Conservation (phyloP, 2,113 vertebrate genomes). For the Anthoscopus minutus region DNA sequence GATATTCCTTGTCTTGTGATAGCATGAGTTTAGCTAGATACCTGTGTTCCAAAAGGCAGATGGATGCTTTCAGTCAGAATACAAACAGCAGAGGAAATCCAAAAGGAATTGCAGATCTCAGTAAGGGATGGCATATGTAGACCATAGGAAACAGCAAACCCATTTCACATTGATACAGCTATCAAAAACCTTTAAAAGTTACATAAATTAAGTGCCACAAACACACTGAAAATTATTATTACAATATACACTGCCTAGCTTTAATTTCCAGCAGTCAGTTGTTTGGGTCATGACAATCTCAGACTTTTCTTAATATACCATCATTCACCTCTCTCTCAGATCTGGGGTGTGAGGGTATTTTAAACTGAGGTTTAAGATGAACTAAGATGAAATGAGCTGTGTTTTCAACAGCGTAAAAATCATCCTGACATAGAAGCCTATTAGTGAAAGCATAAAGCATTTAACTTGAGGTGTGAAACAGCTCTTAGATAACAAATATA, state of each 20-base stretch:
- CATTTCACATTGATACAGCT: not conserved
- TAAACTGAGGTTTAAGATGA: not conserved
- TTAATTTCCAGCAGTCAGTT: not conserved
- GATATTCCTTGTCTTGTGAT: not conserved
- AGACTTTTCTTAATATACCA: not conserved
- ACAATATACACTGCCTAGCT: not conserved
- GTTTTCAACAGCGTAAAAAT: not conserved
- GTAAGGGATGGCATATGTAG: not conserved
- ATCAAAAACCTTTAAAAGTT: not conserved
- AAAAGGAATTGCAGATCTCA: not conserved
- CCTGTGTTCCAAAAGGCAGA: not conserved
- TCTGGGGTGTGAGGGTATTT: not conserved
- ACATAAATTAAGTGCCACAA: not conserved
- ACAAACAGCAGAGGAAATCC: not conserved
- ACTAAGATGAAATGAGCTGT: not conserved
- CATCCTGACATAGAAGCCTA: not conserved
- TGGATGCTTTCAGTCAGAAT: not conserved
- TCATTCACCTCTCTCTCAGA: not conserved
- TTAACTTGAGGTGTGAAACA: not conserved
- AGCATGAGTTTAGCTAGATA: rapidly evolving
- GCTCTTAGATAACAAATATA: not conserved
- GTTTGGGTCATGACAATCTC: not conserved
- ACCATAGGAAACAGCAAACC: not conserved
- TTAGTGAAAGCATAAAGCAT: not conserved
- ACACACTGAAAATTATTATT: not conserved